A percentile compares a stretch with the other conserved stretches of the same genome.
Evolutionary conservation across 2,113 vertebrate genomes (phyloP).

Genomic region (Abramis brama): DNA sequence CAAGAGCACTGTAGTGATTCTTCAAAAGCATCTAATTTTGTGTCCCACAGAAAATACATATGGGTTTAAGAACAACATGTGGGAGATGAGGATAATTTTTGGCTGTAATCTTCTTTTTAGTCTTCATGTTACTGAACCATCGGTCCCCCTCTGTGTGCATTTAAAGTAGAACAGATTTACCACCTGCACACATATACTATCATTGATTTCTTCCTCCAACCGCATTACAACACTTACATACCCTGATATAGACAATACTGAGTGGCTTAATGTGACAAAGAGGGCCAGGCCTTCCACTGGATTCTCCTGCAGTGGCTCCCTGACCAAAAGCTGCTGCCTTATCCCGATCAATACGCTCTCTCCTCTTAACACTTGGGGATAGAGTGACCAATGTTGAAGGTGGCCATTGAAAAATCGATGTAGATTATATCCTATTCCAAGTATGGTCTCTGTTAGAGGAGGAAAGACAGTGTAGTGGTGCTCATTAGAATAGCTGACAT

Average conservation of each 20-base stretch:
- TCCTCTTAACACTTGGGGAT: conserved; percentile 54
- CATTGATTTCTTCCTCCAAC: conserved; percentile 2
- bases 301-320: conserved; percentile 61
- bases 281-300: conserved; percentile 72
- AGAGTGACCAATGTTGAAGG: conserved; percentile 17
- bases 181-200: not conserved
- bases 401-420: conserved; percentile 18
- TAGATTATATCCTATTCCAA: not conserved
- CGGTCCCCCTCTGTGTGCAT: not conserved
- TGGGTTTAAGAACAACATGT: not conserved
- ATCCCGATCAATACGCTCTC: conserved; percentile 69
- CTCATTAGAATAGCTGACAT: conserved; percentile 66
- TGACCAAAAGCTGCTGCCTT: conserved; percentile 51
- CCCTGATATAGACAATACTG: conserved; percentile 72
- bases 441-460: not conserved
- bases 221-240: conserved; percentile 43
- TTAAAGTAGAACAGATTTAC: conserved; percentile 3
- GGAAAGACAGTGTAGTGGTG: conserved; percentile 46
- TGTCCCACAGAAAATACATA: not conserved
- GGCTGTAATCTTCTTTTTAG: not conserved
- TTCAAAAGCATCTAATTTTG: too few species aligned
- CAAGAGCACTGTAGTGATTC: not conserved
- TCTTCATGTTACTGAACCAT: not conserved
- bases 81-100: not conserved
- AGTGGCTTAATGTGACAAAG: conserved; percentile 59